Conservation (phyloP, 2,888 invertebrate genomes). For the Brenthis daphne region DNA sequence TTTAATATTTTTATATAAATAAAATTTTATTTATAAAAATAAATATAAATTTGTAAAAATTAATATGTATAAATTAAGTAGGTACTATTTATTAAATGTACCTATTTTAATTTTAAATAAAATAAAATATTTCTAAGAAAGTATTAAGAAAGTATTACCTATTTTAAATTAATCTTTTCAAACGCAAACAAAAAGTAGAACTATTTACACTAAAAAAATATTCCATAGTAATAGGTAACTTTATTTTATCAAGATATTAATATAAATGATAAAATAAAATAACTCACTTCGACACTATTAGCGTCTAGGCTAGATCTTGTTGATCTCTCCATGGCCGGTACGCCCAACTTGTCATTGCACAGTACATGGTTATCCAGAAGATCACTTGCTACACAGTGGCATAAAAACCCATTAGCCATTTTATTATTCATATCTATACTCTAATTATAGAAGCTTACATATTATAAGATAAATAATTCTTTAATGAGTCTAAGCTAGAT, state of each 20-base stretch:
- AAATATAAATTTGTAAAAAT: too few relatives aligned
- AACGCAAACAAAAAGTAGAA: too few relatives aligned
- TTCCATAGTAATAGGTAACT: neutral
- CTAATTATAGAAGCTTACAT: conserved; percentile 65
- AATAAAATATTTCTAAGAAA: too few relatives aligned
- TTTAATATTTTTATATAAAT: too few relatives aligned
- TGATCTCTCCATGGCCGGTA: conserved; percentile 70
- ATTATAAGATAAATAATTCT: conserved; percentile 61
- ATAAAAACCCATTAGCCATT: conserved; percentile 70
- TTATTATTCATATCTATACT: conserved; percentile 72
- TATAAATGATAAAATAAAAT: conserved; percentile 1
- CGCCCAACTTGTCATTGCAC: conserved; percentile 67
- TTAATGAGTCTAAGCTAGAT: conserved; percentile 40
- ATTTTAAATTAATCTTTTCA: too few relatives aligned
- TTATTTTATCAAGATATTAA: neutral
- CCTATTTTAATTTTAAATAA: too few relatives aligned
- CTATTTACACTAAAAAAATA: too few relatives aligned
- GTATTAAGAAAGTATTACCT: too few relatives aligned
- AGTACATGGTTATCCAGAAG: conserved; percentile 78
- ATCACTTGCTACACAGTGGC: conserved; percentile 75
- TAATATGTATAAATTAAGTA: too few relatives aligned
- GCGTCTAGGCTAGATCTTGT: conserved; percentile 71
- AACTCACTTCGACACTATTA: conserved; percentile 78
- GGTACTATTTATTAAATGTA: too few relatives aligned
- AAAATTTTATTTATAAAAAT: too few relatives aligned